Evolutionary conservation across 2,888 invertebrate genomes (phyloP).

Genomic region (Drosophila lacicola): DNA sequence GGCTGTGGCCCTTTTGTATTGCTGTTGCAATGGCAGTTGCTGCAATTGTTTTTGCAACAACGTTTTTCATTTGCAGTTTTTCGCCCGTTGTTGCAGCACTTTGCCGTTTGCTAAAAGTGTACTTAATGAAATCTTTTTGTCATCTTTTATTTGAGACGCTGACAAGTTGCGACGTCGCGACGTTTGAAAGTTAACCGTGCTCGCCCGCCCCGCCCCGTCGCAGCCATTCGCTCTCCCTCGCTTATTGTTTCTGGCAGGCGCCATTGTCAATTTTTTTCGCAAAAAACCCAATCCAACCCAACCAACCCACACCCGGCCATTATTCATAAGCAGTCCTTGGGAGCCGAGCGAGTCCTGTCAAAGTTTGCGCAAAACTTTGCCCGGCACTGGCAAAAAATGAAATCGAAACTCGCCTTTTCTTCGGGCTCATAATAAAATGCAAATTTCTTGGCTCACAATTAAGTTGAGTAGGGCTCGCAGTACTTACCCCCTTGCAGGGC

Average conservation of each 20-base stretch:
- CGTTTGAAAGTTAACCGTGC: conserved; percentile 55
- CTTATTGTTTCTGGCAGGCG: conserved; percentile 67
- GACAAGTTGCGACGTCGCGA: conserved; percentile 48
- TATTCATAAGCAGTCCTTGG: conserved; percentile 25
- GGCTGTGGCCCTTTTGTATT: conserved; percentile 48
- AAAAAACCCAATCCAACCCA: neutral
- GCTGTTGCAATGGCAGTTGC: conserved; percentile 45
- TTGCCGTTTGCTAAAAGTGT: conserved; percentile 66
- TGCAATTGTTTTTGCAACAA: conserved; percentile 74
- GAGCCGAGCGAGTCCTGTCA: conserved; percentile 40
- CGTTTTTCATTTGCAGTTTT: conserved; percentile 62
- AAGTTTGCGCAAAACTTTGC: conserved; percentile 61
- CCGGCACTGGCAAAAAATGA: conserved; percentile 55
- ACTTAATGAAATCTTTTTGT: conserved; percentile 84
- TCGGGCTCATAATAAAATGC: conserved; percentile 72
- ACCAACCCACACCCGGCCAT: conserved; percentile 1
- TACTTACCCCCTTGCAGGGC: conserved; percentile 91
- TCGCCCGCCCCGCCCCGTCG: neutral
- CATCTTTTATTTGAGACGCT: conserved; percentile 76
- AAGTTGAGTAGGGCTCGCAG: conserved; percentile 20
- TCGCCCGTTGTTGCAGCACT: conserved; percentile 48
- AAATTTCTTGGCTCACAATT: conserved; percentile 71
- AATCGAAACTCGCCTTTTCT: conserved; percentile 70
- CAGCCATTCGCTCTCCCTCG: neutral
- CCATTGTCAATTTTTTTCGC: conserved; percentile 64